Evolutionary conservation across 2,888 invertebrate species (phyloP).

Genomic region (Apodemia mormo): DNA sequence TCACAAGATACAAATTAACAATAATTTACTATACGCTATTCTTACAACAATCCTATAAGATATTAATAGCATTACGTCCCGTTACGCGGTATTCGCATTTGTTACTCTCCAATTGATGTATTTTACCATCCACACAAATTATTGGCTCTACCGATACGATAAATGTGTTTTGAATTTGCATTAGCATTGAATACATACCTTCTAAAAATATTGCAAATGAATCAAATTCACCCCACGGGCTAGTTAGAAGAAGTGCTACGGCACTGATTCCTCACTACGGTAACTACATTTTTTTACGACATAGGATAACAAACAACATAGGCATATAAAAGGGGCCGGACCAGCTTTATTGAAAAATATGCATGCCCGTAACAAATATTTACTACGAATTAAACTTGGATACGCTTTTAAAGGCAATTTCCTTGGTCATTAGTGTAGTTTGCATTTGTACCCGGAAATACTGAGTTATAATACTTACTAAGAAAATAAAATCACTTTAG

Average conservation of each 20-base stretch:
- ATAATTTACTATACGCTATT: too few species aligned
- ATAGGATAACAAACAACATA: background rate
- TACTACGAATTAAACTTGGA: too few species aligned
- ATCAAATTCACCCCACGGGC: slow-evolving; percentile 16
- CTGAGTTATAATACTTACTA: too few species aligned
- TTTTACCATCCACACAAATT: slow-evolving; percentile 14
- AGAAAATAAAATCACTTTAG: too few species aligned
- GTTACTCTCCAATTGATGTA: background rate
- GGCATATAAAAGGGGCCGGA: too few species aligned
- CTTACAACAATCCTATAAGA: background rate
- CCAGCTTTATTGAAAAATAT: too few species aligned
- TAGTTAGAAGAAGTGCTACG: background rate
- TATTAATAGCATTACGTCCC: slow-evolving; percentile 7
- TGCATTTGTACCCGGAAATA: too few species aligned
- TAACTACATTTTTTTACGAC: background rate
- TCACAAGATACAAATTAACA: too few species aligned
- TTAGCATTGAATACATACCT: slow-evolving; percentile 15
- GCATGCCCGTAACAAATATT: too few species aligned
- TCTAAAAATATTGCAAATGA: slow-evolving; percentile 17
- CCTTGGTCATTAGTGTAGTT: too few species aligned
- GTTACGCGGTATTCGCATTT: slow-evolving; percentile 3
- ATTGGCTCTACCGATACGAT: slow-evolving; percentile 6
- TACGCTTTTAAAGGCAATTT: too few species aligned
- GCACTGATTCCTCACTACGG: background rate
- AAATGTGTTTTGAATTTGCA: slow-evolving; percentile 9